Percentiles rank a stretch among this genome's conserved stretches.
Evolutionary conservation across 2,113 vertebrate species (phyloP).

Genomic region (Scopus umbretta): DNA sequence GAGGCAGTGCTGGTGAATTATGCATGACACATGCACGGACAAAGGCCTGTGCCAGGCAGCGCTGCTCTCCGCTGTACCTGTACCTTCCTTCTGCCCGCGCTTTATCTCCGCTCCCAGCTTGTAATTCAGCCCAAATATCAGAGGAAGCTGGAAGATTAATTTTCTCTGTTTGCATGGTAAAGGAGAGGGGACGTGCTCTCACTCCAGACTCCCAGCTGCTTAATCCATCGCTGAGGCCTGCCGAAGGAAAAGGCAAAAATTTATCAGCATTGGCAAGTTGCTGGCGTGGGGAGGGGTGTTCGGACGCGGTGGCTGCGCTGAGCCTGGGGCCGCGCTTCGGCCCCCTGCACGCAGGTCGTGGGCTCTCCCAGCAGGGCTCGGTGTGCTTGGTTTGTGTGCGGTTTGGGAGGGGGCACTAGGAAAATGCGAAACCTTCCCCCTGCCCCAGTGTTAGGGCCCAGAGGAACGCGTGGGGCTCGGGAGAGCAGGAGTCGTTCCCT

Average conservation of each 20-base stretch:
- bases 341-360: rapidly evolving
- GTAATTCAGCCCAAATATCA: conserved; percentile 72
- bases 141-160: conserved; percentile 70
- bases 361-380: not conserved
- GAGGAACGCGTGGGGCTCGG: not conserved
- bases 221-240: conserved; percentile 23
- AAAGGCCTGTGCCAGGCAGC: conserved; percentile 49
- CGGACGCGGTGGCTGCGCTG: not conserved
- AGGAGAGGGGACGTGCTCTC: conserved; percentile 12
- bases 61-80: conserved; percentile 40
- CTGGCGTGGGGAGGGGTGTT: not conserved
- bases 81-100: conserved; percentile 16
- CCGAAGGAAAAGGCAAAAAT: not conserved
- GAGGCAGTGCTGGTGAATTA: conserved; percentile 61
- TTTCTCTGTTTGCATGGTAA: conserved; percentile 69
- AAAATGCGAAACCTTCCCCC: not conserved
- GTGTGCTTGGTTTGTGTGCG: rapidly evolving
- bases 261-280: not conserved
- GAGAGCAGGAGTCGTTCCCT: not conserved
- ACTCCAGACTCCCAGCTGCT: conserved; percentile 49
- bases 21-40: conserved; percentile 54
- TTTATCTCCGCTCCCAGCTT: conserved; percentile 74
- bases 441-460: rapidly evolving
- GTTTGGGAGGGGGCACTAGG: not conserved
- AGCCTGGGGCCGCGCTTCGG: not conserved